Evolutionary conservation across 2,113 vertebrate genomes (phyloP), one percentile per base, ranked within the genome.

Genomic region (Rhagologus leucostigma): DNA sequence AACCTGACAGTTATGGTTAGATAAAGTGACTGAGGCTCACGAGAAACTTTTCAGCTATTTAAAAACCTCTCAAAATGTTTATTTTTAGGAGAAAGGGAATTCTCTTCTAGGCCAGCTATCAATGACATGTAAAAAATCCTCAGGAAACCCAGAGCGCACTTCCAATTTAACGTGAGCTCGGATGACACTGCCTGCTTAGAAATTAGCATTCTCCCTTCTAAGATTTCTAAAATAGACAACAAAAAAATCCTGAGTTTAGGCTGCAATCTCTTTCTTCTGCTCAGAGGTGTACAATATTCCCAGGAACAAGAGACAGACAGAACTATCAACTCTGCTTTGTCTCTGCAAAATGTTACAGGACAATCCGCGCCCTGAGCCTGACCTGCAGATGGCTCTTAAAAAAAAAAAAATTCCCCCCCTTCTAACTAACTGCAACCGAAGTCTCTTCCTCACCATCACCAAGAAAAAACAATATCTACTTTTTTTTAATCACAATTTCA

Each of bases 251-350:
- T 60, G 77, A 60, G 13, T 93, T 97, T 90, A 57, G 75, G 52
- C 87, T 81, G 74, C 90, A 89, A 89, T 69, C 69, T 76, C 92
- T 96, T 97, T 96, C 94, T 97, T 87, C 96, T 96, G 90, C 95
- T 87, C 52, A 3, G 96, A 97, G 95, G 94, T 96, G 90, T 94
- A 87, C 84, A 90, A 84, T 93, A 97, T 96, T 97, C 95, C 87
- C 95, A 96, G 95, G 90, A 90, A 97, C 95, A 95, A 98, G 96
- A 95, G 97, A 94, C 85, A 95, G 95, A 89, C 94, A 95, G 92
- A 97, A 95, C 95, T 95, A 97, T 96, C 96, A 96, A 96, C 95
- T 97, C 95, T 92, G 97, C 97, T 98, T 98, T 97, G 98, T 98
- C 97, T 98, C 96, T 96, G 95, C 88, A 95, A 96, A 98, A 98